Evolutionary conservation across 2,888 invertebrate species (phyloP).

Genomic region (Acanthopleura granulata): DNA sequence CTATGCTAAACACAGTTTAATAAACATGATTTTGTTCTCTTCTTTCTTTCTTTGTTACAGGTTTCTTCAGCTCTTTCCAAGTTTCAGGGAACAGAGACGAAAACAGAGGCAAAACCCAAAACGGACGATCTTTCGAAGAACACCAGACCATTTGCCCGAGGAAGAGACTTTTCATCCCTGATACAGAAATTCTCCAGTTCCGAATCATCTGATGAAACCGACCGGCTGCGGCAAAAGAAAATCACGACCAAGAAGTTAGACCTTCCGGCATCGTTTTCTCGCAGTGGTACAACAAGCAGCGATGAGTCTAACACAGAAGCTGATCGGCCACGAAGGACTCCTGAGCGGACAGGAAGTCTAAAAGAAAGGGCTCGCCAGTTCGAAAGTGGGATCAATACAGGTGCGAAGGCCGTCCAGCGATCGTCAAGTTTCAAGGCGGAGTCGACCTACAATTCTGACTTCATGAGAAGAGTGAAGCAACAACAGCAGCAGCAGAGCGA

Average conservation of each 20-base stretch:
- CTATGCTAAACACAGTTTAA: no score
- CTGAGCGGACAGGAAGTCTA: constrained; percentile 67
- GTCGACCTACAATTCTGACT: constrained; percentile 49
- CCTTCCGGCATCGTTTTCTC: not conserved
- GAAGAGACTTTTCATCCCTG: constrained; percentile 49
- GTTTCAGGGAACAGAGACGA: constrained; percentile 5
- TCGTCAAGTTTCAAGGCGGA: constrained; percentile 54
- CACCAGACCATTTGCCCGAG: constrained; percentile 39
- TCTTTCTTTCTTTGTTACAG: not conserved
- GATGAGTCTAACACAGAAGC: constrained; percentile 33
- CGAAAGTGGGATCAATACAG: constrained; percentile 70
- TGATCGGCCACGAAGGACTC: constrained; percentile 40
- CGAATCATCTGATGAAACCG: constrained; percentile 34
- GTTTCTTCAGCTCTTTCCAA: constrained; percentile 16
- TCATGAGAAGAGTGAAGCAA: constrained; percentile 46
- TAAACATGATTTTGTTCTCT: no score
- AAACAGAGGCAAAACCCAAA: not conserved
- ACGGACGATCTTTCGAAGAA: constrained; percentile 28
- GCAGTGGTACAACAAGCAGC: constrained; percentile 37
- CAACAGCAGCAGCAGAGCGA: constrained; percentile 71
- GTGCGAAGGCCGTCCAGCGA: constrained; percentile 37
- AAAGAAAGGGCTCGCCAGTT: constrained; percentile 60
- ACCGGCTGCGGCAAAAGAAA: not conserved
- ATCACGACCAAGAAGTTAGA: not conserved
- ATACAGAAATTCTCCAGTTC: constrained; percentile 57